Percentiles rank a stretch among this genome's conserved stretches.
These are phyloP conservation scores for Apolygus lucorum DNA, from an alignment of 1,140 invertebrate species.

Conservation along the genomic window DNA sequence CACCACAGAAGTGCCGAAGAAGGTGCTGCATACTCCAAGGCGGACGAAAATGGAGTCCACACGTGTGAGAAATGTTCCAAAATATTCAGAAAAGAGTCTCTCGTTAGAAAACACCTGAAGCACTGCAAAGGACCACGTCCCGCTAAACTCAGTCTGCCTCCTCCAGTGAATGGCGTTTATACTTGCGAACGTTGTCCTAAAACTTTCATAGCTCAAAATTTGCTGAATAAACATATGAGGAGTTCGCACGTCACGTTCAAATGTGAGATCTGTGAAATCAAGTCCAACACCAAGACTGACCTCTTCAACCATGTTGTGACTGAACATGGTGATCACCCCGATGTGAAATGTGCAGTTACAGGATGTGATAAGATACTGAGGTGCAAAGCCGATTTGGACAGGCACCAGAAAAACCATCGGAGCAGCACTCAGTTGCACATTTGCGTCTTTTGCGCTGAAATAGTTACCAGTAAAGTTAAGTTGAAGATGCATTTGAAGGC, in stretches of 20 bases:
- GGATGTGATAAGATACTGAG: slow-evolving; percentile 49
- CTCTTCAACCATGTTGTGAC: slow-evolving; percentile 51
- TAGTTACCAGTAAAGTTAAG: slow-evolving; percentile 49
- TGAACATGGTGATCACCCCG: slow-evolving; percentile 47
- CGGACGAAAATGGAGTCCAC: slow-evolving; percentile 27
- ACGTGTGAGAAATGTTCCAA: slow-evolving; percentile 35
- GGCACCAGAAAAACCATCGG: slow-evolving; percentile 46
- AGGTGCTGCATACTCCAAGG: neutral
- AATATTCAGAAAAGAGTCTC: slow-evolving; percentile 34
- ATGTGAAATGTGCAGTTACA: slow-evolving; percentile 42
- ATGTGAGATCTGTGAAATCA: slow-evolving; percentile 45
- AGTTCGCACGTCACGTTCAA: slow-evolving; percentile 32
- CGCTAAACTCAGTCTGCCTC: slow-evolving; percentile 3
- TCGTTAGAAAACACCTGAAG: slow-evolving; percentile 35
- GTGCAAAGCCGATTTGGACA: slow-evolving; percentile 45
- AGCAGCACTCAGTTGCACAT: slow-evolving; percentile 39
- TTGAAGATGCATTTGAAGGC: slow-evolving; percentile 51
- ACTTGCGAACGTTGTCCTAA: slow-evolving; percentile 34
- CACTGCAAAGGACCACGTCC: slow-evolving; percentile 34
- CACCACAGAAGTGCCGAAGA: slow-evolving; percentile 40
- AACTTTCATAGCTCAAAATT: slow-evolving; percentile 32
- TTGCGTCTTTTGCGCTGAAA: slow-evolving; percentile 52
- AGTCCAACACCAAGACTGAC: slow-evolving; percentile 45
- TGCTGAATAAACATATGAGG: slow-evolving; percentile 34
- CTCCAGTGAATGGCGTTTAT: slow-evolving; percentile 29